A percentile compares a stretch with the other conserved stretches of the same genome.
Evolutionary conservation across 1,140 invertebrate genomes (phyloP).

Genomic region (Subanguina moxae): DNA sequence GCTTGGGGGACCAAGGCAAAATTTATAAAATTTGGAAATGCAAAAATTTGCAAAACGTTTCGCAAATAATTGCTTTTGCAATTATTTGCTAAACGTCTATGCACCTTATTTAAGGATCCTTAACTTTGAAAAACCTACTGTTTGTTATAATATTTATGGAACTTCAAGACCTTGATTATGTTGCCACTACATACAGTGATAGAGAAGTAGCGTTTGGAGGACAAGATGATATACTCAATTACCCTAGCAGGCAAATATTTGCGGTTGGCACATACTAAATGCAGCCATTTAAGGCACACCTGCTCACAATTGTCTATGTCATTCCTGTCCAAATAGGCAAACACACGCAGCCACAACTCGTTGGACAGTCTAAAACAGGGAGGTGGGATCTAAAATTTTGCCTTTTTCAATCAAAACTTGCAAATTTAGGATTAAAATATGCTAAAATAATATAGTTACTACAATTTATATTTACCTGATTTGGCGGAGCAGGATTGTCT

Average conservation of each 20-base stretch:
- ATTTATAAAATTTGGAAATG: no score
- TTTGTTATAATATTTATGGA: slow-evolving; percentile 18
- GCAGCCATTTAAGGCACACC: slow-evolving; percentile 5
- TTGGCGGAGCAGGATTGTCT: neutral
- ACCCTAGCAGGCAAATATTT: slow-evolving; percentile 10
- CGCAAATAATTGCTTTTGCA: no score
- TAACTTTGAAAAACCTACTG: slow-evolving; percentile 13
- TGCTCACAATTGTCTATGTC: slow-evolving; percentile 15
- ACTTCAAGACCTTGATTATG: slow-evolving; percentile 20
- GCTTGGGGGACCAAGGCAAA: no score
- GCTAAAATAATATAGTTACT: neutral
- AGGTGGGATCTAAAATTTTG: no score
- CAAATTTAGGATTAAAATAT: no score
- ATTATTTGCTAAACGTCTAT: no score
- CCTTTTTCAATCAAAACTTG: no score
- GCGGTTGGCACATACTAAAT: slow-evolving; percentile 10
- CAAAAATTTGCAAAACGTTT: no score
- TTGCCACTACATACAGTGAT: slow-evolving; percentile 18
- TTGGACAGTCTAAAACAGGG: slow-evolving; percentile 8
- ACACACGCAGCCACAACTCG: slow-evolving; percentile 19
- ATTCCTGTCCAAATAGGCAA: slow-evolving; percentile 14
- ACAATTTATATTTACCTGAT: neutral
- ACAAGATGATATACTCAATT: slow-evolving; percentile 21
- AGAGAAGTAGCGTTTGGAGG: slow-evolving; percentile 17
- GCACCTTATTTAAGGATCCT: neutral